Base-by-base conservation (phyloP, 2,113 vertebrate species). In the Lasiurus cinereus region DNA sequence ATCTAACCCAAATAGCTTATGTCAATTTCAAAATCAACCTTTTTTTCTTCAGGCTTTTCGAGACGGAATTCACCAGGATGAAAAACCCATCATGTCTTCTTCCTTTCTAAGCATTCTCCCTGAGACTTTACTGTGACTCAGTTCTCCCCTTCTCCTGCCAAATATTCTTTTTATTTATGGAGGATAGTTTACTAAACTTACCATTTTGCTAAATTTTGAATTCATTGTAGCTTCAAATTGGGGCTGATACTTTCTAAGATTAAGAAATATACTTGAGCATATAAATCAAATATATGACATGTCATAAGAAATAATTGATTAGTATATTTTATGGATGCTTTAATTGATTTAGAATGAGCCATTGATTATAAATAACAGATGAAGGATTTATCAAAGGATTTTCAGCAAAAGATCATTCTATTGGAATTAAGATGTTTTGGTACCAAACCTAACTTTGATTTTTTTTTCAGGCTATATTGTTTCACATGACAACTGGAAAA, bases 341-440 rank as follows among this genome's bases (percentile, higher is more conserved):
- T 87, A 78, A 83, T 77, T 83, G 70, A 77, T 76, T 83, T 79
- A 62, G n/a, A 84, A 62, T 69, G 43, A 91, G 31, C 1, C 13
- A 69, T 52, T 92, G 52, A 87, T 48, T 78, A 87, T 59, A 79
- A 77, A 66, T 74, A 93, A 33, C 46, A 89, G 12, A 77, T 24
- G n/a, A 83, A 88, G 0, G n/a, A 87, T 86, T 73, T 87, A 54
- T 73, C 39, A 64, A 36, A 93, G 12, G 24, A 80, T 36, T 91
- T 82, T 64, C 36, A 39, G 56, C 6, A 90, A 72, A 87, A 73
- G 21, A 43, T 64, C 16, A 50, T 67, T 15, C 15, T 31, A 69
- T 19, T 74, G 29, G 10, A 88, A 88, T 64, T 83, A 77, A 15
- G 19, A 90, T 56, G 31, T 54, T 84, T 36, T 66, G 80, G 12